Percentiles rank a stretch among this genome's conserved stretches.
Conservation (phyloP, 1,140 invertebrate genomes). For the Uloborus diversus region DNA sequence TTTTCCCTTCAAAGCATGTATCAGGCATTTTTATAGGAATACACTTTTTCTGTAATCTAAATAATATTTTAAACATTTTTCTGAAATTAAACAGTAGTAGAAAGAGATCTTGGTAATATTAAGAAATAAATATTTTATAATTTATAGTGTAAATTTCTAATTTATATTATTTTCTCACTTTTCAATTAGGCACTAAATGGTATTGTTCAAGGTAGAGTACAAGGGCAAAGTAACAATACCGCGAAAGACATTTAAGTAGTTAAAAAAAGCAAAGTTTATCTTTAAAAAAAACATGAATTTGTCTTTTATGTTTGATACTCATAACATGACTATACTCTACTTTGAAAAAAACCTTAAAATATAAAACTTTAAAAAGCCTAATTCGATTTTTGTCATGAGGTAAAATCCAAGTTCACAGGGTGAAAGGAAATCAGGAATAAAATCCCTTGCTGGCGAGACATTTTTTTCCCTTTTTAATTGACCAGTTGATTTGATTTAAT, state of each 20-base stretch:
- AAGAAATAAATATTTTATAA: slow-evolving; percentile 32
- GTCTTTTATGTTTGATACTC: not conserved
- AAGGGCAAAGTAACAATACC: not conserved
- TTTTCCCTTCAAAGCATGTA: not conserved
- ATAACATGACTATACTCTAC: slow-evolving; percentile 6
- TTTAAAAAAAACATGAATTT: not conserved
- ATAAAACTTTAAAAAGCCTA: not conserved
- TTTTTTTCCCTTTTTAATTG: too few species aligned
- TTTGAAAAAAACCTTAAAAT: slow-evolving; percentile 37
- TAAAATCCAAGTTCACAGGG: not conserved
- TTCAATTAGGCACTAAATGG: slow-evolving; percentile 46
- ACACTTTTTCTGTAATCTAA: not conserved
- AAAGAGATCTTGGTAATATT: not conserved
- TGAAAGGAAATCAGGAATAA: not conserved
- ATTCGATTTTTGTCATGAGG: not conserved
- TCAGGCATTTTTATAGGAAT: not conserved
- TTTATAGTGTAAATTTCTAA: slow-evolving; percentile 13
- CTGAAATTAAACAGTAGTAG: not conserved
- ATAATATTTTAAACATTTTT: not conserved
- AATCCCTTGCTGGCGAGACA: not conserved
- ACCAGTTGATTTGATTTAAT: not conserved
- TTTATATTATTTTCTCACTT: slow-evolving; percentile 40
- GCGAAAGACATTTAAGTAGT: not conserved
- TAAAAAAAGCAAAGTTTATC: not conserved
- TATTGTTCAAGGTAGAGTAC: slow-evolving; percentile 46